Conservation (phyloP, 2,888 invertebrate species). For the Cantharis lateralis region DNA sequence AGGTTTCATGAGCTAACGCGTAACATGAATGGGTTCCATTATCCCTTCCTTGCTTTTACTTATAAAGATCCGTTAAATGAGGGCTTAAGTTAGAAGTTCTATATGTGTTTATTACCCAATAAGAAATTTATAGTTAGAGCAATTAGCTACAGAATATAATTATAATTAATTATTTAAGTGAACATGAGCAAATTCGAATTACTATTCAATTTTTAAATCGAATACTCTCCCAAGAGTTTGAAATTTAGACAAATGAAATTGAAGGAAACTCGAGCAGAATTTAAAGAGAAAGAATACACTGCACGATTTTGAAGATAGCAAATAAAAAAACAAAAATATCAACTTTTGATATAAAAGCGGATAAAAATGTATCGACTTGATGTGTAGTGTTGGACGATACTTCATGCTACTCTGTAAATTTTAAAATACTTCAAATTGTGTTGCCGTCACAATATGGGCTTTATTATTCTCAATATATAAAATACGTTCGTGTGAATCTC, state of each 20-base stretch:
- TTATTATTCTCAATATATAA: background rate
- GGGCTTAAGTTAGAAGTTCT: background rate
- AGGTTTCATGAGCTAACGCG: constrained; percentile 3
- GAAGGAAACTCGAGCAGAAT: background rate
- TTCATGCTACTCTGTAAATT: background rate
- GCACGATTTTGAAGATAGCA: background rate
- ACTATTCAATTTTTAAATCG: background rate
- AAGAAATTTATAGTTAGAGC: background rate
- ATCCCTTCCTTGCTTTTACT: constrained; percentile 5
- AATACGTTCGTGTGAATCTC: background rate
- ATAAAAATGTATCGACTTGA: background rate
- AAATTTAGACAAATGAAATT: background rate
- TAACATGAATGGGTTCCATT: constrained; percentile 11
- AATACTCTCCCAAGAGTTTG: background rate
- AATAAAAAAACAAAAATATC: background rate
- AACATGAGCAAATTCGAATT: background rate
- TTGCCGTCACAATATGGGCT: background rate
- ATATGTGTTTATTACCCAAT: constrained; percentile 1
- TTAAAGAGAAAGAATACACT: background rate
- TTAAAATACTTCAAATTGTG: background rate
- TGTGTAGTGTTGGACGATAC: background rate
- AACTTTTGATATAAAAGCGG: background rate
- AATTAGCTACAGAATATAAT: background rate
- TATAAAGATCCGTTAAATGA: constrained; percentile 1
- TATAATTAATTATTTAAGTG: background rate